Evolutionary conservation across 2,888 invertebrate genomes (phyloP).

Genomic region (Epistrophe grossulariae): DNA sequence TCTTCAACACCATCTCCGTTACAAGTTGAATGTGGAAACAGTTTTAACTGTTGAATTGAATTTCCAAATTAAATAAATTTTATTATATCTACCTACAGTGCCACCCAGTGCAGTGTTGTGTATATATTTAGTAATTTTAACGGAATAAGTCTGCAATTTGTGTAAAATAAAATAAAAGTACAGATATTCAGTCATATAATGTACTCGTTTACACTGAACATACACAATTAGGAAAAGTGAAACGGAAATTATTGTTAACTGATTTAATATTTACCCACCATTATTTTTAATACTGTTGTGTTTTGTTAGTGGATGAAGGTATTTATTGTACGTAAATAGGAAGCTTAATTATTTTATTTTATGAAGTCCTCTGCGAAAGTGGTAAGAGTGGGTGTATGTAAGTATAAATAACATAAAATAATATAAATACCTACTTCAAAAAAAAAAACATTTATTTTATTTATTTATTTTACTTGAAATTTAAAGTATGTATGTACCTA

Average conservation of each 20-base stretch:
- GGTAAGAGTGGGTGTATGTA: neutral
- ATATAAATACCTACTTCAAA: too few relatives aligned
- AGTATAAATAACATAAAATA: too few relatives aligned
- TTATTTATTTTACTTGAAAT: too few relatives aligned
- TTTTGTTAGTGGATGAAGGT: neutral
- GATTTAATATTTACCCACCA: slow-evolving; percentile 23
- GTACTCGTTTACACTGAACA: slow-evolving; percentile 25
- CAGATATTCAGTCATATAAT: neutral
- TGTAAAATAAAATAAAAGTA: slow-evolving; percentile 6
- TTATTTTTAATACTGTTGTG: slow-evolving; percentile 18
- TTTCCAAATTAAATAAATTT: slow-evolving; percentile 49
- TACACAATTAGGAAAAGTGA: slow-evolving; percentile 37
- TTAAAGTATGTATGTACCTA: too few relatives aligned
- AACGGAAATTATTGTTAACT: slow-evolving; percentile 35
- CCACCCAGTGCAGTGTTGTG: neutral
- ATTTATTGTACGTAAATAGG: neutral
- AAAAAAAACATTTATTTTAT: too few relatives aligned
- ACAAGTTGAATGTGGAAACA: slow-evolving; percentile 67
- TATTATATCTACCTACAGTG: neutral
- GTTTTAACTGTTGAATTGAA: slow-evolving; percentile 59
- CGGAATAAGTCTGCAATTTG: neutral
- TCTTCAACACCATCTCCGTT: slow-evolving; percentile 63
- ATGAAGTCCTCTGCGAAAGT: neutral
- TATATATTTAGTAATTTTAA: slow-evolving; percentile 14
- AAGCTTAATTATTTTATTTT: slow-evolving; percentile 3